Base-by-base conservation (phyloP, 2,888 invertebrate genomes). In the Cabera pusaria region DNA sequence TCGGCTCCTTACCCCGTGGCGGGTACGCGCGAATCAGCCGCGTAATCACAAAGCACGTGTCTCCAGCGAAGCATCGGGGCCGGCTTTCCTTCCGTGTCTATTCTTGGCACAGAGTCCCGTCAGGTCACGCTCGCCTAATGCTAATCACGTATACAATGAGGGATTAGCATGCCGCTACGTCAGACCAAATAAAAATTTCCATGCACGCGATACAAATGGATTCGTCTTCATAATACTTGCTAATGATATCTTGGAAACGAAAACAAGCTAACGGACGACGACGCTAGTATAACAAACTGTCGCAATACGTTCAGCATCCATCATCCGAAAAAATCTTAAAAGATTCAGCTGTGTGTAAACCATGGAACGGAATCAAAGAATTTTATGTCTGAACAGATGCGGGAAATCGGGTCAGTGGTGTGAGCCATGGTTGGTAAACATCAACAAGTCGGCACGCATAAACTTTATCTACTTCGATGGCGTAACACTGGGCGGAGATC, bases 81-180 rank as follows among this genome's bases (percentile, higher is more conserved):
- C 69, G 69, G 72, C 82, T 85, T 84, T 85, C 84, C 81, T 87
- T 87, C 87, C 85, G 85, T 72, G 75, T 85, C 77, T 85, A 85
- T 86, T 86, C 76, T 79, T 59, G 72, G 74, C 57, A 50, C 57
- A 46, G 54, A 66, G 64, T 71, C 74, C 75, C 70, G 66, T 47
- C 75, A 61, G 81, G 81, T 79, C 81, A 81, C 73, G 76, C 68
- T 66, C 72, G 65, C 61, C 71, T 68, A 68, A 84, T 79, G 79
- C 81, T 75, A 77, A 79, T 76, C 74, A 77, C 74, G 72, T 76
- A 68, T 59, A 76, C 76, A 78, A 76, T 65, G 60, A 72, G 58
- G 58, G 72, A 84, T 81, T 80, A 76, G 67, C 75, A 81, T 77
- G 71, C 53, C 43, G 56, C 54, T 57, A 49, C 57, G 64, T 57